These are phyloP conservation scores for Caerostris darwini DNA, from an alignment of 1,140 invertebrate genomes.

Conservation along the genomic window DNA sequence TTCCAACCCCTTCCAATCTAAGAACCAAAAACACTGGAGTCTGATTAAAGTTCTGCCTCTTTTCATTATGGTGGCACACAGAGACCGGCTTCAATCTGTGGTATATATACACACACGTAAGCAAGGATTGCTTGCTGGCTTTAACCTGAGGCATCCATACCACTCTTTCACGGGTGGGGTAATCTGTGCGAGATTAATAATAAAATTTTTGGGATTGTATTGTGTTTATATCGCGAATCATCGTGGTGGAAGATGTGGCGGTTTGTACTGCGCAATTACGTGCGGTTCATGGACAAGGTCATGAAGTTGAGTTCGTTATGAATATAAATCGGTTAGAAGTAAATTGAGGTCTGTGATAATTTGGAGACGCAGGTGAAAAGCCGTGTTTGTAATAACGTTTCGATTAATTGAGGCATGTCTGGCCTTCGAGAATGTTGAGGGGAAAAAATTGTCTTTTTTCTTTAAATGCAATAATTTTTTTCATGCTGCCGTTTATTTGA, in stretches of 20 bases:
- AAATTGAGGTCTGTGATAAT: neutral
- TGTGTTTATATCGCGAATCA: neutral
- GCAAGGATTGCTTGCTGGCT: neutral
- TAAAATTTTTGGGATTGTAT: conserved; percentile 2
- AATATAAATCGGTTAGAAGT: neutral
- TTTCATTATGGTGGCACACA: conserved; percentile 27
- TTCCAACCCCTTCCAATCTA: conserved; percentile 45
- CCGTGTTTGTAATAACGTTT: neutral
- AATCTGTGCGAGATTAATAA: conserved; percentile 2
- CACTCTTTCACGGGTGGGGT: neutral
- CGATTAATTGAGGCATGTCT: neutral
- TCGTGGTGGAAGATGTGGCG: neutral
- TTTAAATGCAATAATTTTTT: too few species aligned
- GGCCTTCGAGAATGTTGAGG: neutral
- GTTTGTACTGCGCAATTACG: neutral
- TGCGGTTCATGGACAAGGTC: conserved; percentile 1
- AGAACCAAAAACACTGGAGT: conserved; percentile 60
- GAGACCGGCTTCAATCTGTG: conserved; percentile 16
- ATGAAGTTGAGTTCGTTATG: neutral
- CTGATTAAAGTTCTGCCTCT: conserved; percentile 72
- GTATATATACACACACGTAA: neutral
- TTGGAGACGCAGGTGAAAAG: neutral
- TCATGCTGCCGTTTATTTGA: too few species aligned
- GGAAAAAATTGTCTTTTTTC: neutral
- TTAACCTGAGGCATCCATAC: neutral